Conservation (phyloP, 2,113 vertebrate genomes). For the Cebus imitator region DNA sequence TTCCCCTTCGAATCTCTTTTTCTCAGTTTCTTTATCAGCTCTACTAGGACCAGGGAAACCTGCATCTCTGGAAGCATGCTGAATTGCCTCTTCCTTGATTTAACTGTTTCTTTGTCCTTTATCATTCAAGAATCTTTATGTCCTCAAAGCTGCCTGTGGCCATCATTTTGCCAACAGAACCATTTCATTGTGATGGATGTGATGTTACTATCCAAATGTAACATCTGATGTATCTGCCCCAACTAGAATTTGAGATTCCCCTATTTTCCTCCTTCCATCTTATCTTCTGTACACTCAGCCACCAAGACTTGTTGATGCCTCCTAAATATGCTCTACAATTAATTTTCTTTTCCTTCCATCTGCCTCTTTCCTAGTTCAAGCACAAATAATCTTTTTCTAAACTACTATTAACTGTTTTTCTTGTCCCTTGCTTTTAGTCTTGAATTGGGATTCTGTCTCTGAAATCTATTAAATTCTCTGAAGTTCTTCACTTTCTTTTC, state of each 20-base stretch:
- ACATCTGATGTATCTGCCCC: neutral
- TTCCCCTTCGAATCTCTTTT: neutral
- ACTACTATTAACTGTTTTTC: neutral
- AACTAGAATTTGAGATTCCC: neutral
- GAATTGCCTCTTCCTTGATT: neutral
- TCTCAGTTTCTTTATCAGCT: neutral
- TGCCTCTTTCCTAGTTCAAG: neutral
- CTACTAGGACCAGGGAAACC: neutral
- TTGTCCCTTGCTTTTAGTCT: neutral
- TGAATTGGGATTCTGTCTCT: constrained; percentile 9
- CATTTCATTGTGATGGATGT: neutral
- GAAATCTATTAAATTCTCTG: neutral
- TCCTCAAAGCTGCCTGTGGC: neutral
- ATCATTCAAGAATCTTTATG: neutral
- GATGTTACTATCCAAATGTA: too few relatives aligned
- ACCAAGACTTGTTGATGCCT: neutral
- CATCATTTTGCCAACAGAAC: neutral
- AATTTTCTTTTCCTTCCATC: neutral
- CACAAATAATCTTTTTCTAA: neutral
- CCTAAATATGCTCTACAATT: neutral
- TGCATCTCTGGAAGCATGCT: neutral
- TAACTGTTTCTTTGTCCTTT: neutral
- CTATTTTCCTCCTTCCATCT: neutral
- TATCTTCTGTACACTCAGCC: neutral
- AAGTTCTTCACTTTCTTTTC: neutral